Evolutionary conservation across 2,888 invertebrate species (phyloP), one percentile per base, ranked within the genome.

Genomic region (Dryobota labecula): DNA sequence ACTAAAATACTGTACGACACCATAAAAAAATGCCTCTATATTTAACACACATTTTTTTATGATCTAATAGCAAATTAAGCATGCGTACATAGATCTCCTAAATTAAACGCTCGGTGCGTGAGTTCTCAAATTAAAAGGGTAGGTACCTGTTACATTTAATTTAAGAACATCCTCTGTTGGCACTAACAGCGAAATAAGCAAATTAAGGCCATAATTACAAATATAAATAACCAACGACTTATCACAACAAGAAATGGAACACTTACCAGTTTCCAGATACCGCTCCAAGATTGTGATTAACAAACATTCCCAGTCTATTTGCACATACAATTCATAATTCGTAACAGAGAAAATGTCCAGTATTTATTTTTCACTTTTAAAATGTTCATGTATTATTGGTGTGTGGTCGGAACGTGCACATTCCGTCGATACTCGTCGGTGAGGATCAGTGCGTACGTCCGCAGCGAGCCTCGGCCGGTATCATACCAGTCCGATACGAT

Each of bases 391-490:
- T 76, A 73, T 49, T 81, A 58, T 60, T 65, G n/a, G 51, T 30
- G n/a, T 49, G 53, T 63, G 58, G 58, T 68, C 45, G 64, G 70
- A 77, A 68, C 77, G 72, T 71, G 76, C 81, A 84, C 81, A 83
- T 84, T 83, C 79, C 78, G 82, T 82, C 76, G 60, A 74, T 80
- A 83, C 61, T 58, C 51, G 71, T 68, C 75, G 58, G 67, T 51
- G 68, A 45, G 61, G 47, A 70, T 56, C 49, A 20, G 61, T 57
- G 54, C 63, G 70, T 78, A 82, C 88, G 86, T 87, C 86, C 85
- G 86, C 62, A 71, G 82, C 70, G 78, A 64, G 72, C 63, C 78
- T 82, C 76, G 62, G 79, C 74, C 86, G 82, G 87, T 88, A 84
- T 84, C 84, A 75, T 83, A 78, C 83, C 76, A 75, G 53, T 69